A percentile compares a stretch with the other conserved stretches of the same genome.
Conservation (phyloP, 2,113 vertebrate genomes). For the Meles meles region DNA sequence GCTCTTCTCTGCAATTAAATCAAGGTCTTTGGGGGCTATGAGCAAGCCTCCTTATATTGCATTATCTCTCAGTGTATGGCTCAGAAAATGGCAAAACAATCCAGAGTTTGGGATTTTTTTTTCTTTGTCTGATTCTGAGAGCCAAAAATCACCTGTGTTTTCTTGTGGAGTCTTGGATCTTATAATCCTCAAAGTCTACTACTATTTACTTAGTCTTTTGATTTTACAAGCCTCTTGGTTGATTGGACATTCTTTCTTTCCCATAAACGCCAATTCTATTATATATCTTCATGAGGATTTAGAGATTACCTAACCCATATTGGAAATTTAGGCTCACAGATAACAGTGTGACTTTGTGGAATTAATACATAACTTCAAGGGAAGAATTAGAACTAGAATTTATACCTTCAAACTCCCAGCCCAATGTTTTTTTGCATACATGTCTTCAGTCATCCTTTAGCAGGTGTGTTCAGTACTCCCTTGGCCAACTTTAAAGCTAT, state of each 20-base stretch:
- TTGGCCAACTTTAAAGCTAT: background rate
- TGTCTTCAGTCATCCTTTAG: background rate
- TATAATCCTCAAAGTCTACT: background rate
- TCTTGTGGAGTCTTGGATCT: background rate
- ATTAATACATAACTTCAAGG: background rate
- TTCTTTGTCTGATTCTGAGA: background rate
- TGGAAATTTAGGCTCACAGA: background rate
- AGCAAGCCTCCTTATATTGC: background rate
- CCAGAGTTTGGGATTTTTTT: background rate
- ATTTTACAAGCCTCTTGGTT: background rate
- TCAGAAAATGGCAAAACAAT: background rate
- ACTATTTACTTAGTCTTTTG: background rate
- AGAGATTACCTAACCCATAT: background rate
- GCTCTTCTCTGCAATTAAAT: background rate
- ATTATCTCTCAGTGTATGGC: background rate
- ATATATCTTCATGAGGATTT: background rate
- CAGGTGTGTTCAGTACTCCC: background rate
- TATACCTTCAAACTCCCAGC: background rate
- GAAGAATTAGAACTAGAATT: background rate
- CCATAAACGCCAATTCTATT: background rate
- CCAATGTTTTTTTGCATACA: background rate
- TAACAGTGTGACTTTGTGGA: background rate
- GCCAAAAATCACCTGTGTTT: background rate
- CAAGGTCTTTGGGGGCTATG: background rate
- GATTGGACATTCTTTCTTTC: background rate